A percentile compares a stretch with the other conserved stretches of the same genome.
Conservation (phyloP, 2,797 vertebrate genomes). For the Miichthys miiuy region DNA sequence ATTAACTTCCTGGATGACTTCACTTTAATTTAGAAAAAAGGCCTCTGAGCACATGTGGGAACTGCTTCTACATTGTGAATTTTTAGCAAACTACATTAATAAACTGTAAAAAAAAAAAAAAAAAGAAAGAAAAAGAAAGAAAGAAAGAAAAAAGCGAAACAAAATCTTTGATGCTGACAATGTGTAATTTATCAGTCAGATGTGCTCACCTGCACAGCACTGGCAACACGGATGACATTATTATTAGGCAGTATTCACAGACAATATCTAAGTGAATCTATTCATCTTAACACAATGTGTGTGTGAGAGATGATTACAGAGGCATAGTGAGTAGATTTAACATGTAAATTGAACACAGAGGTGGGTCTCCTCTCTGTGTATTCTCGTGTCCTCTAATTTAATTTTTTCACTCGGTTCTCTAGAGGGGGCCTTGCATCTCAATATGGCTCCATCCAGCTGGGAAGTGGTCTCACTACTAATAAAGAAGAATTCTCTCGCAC, state of each 20-base stretch:
- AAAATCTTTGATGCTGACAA: conserved; percentile 5
- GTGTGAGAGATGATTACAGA: conserved; percentile 38
- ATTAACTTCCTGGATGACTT: too few species aligned
- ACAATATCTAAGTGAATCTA: conserved; percentile 35
- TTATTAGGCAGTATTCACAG: conserved; percentile 32
- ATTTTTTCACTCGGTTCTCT: conserved; percentile 44
- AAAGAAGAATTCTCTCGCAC: conserved; percentile 33
- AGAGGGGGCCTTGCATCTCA: conserved; percentile 38
- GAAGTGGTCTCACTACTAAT: conserved; percentile 44
- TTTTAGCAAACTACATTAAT: background rate
- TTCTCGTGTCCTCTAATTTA: conserved; percentile 59
- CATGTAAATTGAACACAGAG: conserved; percentile 61
- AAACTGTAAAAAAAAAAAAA: background rate
- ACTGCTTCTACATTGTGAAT: background rate
- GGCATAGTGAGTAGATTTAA: conserved; percentile 51
- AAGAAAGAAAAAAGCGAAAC: background rate
- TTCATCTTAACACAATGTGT: conserved; percentile 30
- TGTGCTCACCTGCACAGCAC: conserved; percentile 22
- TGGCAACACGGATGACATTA: conserved; percentile 32
- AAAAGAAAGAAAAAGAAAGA: too few species aligned
- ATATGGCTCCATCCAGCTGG: conserved; percentile 32
- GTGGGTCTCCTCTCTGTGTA: conserved; percentile 37
- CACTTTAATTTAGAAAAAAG: too few species aligned
- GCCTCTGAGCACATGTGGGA: background rate
- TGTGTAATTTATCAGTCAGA: conserved; percentile 28